These are phyloP conservation scores for Rhadinocentrus ornatus DNA, from an alignment of 2,797 vertebrate species.

Conservation along the genomic window DNA sequence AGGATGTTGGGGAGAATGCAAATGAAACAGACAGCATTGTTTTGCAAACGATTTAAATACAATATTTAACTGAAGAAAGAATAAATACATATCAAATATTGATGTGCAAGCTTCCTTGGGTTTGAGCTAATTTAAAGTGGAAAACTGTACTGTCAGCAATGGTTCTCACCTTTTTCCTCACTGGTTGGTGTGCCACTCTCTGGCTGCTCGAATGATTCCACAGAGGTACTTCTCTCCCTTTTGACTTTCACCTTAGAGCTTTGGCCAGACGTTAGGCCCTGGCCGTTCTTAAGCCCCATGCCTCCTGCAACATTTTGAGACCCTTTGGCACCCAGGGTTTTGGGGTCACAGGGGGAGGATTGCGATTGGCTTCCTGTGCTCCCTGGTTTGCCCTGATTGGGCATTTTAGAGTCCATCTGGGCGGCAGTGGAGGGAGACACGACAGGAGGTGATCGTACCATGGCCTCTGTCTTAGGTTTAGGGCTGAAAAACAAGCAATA, in stretches of 20 bases:
- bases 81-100: background rate
- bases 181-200: conserved; percentile 93
- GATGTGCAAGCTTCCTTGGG: background rate
- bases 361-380: conserved; percentile 96
- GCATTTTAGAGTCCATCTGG: conserved; percentile 99
- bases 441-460: conserved; percentile 99
- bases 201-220: conserved; percentile 97
- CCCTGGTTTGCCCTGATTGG: conserved; percentile 98
- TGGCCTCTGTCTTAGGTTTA: conserved; percentile 99
- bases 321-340: conserved; percentile 91
- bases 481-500: conserved; percentile 83
- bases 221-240: conserved; percentile 96
- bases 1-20: background rate
- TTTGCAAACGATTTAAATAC: background rate
- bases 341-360: conserved; percentile 96
- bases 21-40: background rate
- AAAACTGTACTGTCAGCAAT: background rate
- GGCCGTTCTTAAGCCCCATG: conserved; percentile 97
- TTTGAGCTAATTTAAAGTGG: background rate
- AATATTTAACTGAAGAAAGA: background rate
- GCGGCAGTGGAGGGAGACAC: conserved; percentile 99
- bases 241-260: conserved; percentile 98
- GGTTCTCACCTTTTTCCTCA: conserved; percentile 90
- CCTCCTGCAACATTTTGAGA: conserved; percentile 91
- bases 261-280: conserved; percentile 89